These are phyloP conservation scores for Zoanthus gigantus DNA, from an alignment of 92 coral and sea anemone species.

Conservation along the genomic window DNA sequence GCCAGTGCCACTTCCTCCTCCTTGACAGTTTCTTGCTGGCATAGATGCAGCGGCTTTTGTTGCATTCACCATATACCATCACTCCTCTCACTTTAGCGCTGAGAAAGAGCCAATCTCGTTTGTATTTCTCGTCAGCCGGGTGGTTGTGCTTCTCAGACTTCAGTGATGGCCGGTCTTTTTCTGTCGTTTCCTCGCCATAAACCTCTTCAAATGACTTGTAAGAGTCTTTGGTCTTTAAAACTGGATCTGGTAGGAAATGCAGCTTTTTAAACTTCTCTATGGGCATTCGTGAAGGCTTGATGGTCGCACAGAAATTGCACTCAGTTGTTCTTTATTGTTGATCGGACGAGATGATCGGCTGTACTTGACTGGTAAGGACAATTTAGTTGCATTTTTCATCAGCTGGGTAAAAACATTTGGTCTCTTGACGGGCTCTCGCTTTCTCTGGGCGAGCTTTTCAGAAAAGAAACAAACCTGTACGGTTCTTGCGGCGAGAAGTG, in stretches of 20 bases:
- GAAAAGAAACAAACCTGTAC: too few relatives aligned
- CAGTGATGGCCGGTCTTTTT: not conserved
- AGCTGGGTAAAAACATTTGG: too few relatives aligned
- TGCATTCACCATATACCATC: not conserved
- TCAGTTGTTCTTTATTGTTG: not conserved
- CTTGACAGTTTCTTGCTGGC: constrained; percentile 7
- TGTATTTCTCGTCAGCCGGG: not conserved
- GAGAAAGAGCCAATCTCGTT: not conserved
- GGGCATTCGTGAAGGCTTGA: not conserved
- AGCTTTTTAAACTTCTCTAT: constrained; percentile 9
- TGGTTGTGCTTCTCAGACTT: not conserved
- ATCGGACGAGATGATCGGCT: too few relatives aligned
- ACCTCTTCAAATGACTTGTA: constrained; percentile 7
- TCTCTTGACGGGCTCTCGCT: too few relatives aligned
- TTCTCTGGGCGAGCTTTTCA: too few relatives aligned
- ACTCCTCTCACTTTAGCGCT: constrained; percentile 5
- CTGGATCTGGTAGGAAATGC: constrained; percentile 12
- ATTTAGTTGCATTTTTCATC: too few relatives aligned
- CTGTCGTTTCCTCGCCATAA: not conserved
- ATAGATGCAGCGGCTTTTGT: constrained; percentile 1
- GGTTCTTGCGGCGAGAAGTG: not conserved
- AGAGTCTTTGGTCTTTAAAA: not conserved
- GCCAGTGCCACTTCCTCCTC: constrained; percentile 6
- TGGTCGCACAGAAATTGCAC: not conserved
- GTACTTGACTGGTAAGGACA: too few relatives aligned